Percentiles rank a stretch among this genome's conserved stretches.
Conservation (phyloP, 1,140 invertebrate genomes). For the Sipha flava region DNA sequence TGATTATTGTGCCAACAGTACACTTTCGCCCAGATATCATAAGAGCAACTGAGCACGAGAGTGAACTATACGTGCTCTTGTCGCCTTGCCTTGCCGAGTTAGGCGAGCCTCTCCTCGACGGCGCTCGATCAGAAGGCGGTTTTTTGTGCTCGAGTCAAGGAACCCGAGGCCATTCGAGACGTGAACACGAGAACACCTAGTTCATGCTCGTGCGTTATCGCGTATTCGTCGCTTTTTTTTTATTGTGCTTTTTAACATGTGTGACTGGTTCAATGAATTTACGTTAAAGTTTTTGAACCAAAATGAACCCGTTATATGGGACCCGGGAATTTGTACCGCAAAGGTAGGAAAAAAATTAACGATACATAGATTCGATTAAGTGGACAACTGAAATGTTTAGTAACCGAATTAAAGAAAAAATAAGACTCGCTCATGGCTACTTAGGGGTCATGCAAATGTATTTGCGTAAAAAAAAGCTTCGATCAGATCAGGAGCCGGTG, state of each 20-base stretch:
- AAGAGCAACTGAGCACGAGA: not conserved
- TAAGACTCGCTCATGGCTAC: not conserved
- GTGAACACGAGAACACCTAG: too few relatives aligned
- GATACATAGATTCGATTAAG: not conserved
- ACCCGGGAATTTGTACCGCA: not conserved
- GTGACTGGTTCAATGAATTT: too few relatives aligned
- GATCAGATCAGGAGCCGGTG: slow-evolving; percentile 37
- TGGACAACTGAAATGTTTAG: not conserved
- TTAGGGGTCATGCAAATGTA: slow-evolving; percentile 27
- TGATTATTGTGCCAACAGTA: too few relatives aligned
- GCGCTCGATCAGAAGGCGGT: not conserved
- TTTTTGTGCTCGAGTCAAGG: too few relatives aligned
- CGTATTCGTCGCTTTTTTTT: too few relatives aligned
- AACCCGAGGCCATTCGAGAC: not conserved
- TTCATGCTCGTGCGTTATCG: too few relatives aligned
- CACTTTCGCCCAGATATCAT: too few relatives aligned
- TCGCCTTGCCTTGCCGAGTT: not conserved
- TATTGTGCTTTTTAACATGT: too few relatives aligned
- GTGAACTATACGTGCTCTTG: not conserved
- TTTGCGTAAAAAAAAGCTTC: slow-evolving; percentile 37
- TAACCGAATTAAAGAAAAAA: not conserved
- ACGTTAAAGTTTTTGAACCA: too few relatives aligned
- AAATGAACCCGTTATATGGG: not conserved
- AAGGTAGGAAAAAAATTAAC: not conserved
- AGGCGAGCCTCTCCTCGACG: too few relatives aligned